Conservation (phyloP, 2,113 vertebrate species). For the Trichomycterus rosablanca region DNA sequence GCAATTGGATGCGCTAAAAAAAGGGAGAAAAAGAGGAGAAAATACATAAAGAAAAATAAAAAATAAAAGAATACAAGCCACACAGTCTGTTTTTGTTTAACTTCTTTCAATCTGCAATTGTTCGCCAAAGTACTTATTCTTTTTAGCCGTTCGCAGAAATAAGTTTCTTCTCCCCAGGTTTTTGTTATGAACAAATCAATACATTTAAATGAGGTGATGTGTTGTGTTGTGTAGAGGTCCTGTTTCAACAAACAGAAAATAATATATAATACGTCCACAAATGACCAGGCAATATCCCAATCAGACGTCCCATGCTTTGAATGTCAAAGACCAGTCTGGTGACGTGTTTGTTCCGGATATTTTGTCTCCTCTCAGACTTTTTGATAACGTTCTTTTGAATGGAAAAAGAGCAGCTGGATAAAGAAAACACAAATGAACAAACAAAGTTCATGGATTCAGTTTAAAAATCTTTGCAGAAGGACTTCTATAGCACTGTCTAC, state of each 20-base stretch:
- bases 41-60: too few relatives aligned
- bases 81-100: too few relatives aligned
- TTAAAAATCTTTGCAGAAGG: conserved; percentile 52
- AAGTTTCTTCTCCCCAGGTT: conserved; percentile 77
- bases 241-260: conserved; percentile 79
- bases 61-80: too few relatives aligned
- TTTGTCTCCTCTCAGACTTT: conserved; percentile 57
- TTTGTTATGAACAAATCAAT: conserved; percentile 67
- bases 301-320: conserved; percentile 59
- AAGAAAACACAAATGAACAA: conserved; percentile 48
- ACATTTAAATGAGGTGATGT: conserved; percentile 78
- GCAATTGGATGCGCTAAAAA: too few relatives aligned
- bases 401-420: conserved; percentile 62
- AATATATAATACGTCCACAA: conserved; percentile 68
- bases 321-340: conserved; percentile 62
- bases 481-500: conserved; percentile 66
- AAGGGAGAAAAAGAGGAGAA: too few relatives aligned
- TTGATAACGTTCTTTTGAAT: conserved; percentile 56
- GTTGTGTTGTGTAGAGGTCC: conserved; percentile 78
- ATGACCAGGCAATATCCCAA: conserved; percentile 59
- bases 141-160: conserved; percentile 43
- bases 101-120: too few relatives aligned
- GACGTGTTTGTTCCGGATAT: conserved; percentile 48
- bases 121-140: conserved; percentile 44
- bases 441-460: conserved; percentile 51